phyloP scores from a whole-genome alignment of 2,113 vertebrate genomes.

The Microcebus ravelobensis region DNA sequence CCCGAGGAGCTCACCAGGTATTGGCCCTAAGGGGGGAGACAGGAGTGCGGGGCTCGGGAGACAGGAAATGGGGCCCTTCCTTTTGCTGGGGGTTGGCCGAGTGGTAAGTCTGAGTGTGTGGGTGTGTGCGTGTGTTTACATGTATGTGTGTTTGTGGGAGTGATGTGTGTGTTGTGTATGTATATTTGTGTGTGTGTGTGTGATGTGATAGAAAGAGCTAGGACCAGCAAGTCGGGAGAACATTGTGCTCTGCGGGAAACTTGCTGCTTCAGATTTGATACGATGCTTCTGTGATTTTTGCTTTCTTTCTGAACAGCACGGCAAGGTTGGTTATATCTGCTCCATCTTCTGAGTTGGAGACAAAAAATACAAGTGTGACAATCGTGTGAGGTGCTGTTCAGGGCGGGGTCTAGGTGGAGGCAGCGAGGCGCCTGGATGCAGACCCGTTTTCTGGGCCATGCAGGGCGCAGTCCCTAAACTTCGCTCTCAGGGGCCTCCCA shows the following conservation, averaged over 20 bases:
- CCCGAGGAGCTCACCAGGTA: rapidly evolving
- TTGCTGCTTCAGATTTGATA: too few relatives aligned
- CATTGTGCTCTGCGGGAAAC: too few relatives aligned
- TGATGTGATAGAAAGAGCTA: not conserved
- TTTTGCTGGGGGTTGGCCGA: rapidly evolving
- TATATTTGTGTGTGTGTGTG: not conserved
- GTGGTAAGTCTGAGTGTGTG: not conserved
- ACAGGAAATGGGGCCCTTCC: rapidly evolving
- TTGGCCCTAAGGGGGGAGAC: rapidly evolving
- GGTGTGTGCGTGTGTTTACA: not conserved
- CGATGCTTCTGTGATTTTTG: rapidly evolving
- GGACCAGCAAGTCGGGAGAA: not conserved
- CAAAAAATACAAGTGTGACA: rapidly evolving
- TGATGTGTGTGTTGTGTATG: not conserved
- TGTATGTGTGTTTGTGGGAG: not conserved
- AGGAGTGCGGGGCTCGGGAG: rapidly evolving
- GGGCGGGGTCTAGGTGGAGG: not conserved
- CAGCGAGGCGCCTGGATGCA: rapidly evolving
- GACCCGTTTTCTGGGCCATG: rapidly evolving
- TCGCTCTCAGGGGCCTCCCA: too few relatives aligned
- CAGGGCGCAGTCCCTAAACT: too few relatives aligned
- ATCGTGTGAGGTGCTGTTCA: rapidly evolving
- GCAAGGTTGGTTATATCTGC: rapidly evolving
- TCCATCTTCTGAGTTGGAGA: not conserved
- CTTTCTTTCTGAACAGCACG: not conserved